These are phyloP conservation scores for Ceratoteleas bidentatus DNA, from an alignment of 1,140 invertebrate genomes.

Conservation along the genomic window DNA sequence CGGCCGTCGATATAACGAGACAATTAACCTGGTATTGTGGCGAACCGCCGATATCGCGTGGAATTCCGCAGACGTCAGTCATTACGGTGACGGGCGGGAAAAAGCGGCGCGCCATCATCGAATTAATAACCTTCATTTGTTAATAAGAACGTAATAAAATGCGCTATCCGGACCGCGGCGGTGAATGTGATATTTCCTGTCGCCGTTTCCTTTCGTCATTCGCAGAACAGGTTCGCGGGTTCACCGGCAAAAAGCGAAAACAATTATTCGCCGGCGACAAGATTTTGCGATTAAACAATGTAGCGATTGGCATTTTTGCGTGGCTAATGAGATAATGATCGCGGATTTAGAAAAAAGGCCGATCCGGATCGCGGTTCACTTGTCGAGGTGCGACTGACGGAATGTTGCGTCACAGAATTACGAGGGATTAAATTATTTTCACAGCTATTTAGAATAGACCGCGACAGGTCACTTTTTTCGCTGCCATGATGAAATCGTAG, in stretches of 20 bases:
- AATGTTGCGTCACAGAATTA: slow-evolving; percentile 32
- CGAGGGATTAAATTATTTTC: slow-evolving; percentile 57
- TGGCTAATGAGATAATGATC: slow-evolving; percentile 35
- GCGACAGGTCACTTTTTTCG: slow-evolving; percentile 52
- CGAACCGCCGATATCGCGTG: slow-evolving; percentile 40
- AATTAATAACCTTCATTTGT: slow-evolving; percentile 60
- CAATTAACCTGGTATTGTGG: slow-evolving; percentile 66
- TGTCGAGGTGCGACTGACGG: slow-evolving; percentile 28
- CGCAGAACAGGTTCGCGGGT: slow-evolving; percentile 23
- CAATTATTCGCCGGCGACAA: slow-evolving; percentile 31
- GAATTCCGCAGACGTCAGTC: slow-evolving; percentile 54
- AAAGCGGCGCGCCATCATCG: slow-evolving; percentile 33
- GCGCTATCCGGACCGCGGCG: slow-evolving; percentile 14
- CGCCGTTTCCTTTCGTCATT: slow-evolving; percentile 19
- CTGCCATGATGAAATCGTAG: slow-evolving; percentile 42
- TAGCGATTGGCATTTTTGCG: slow-evolving; percentile 32
- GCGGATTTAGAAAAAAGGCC: neutral
- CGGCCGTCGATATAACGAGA: slow-evolving; percentile 66
- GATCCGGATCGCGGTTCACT: too few species aligned
- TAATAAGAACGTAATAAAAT: slow-evolving; percentile 50
- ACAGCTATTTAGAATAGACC: slow-evolving; percentile 47
- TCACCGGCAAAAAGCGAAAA: slow-evolving; percentile 26
- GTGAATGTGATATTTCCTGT: slow-evolving; percentile 54
- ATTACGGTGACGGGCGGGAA: slow-evolving; percentile 42
- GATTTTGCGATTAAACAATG: slow-evolving; percentile 24